These are phyloP conservation scores for Dipodomys spectabilis DNA, from an alignment of 2,113 vertebrate genomes.

Conservation along the genomic window DNA sequence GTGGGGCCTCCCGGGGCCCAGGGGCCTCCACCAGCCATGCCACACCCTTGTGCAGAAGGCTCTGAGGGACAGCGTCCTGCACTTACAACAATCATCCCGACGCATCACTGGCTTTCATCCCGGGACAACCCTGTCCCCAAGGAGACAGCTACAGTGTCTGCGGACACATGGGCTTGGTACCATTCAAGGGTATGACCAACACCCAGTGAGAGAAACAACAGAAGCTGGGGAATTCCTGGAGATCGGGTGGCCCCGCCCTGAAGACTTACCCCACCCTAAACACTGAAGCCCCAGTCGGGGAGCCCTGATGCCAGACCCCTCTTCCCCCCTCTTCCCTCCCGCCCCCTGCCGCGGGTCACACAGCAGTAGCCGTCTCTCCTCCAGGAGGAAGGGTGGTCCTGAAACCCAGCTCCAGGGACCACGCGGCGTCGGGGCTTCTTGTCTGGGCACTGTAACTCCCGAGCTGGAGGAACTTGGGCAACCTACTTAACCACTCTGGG, in stretches of 20 bases:
- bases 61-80: rapidly evolving
- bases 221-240: rapidly evolving
- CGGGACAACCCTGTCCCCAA: rapidly evolving
- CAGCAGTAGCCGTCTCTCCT: neutral
- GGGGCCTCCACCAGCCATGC: rapidly evolving
- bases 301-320: rapidly evolving
- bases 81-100: rapidly evolving
- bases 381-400: too few species aligned
- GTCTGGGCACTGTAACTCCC: rapidly evolving
- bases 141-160: neutral
- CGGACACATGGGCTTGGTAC: neutral
- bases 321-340: neutral
- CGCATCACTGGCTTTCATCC: rapidly evolving
- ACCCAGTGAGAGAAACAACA: neutral
- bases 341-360: neutral
- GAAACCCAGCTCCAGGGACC: neutral
- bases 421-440: rapidly evolving
- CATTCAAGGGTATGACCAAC: rapidly evolving
- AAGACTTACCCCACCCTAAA: rapidly evolving
- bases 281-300: rapidly evolving
- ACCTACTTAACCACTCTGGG: rapidly evolving
- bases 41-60: neutral
- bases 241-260: rapidly evolving
- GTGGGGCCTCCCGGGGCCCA: rapidly evolving
- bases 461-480: rapidly evolving